Evolutionary conservation across 1,140 invertebrate species (phyloP).

Genomic region (Mizuhopecten yessoensis): DNA sequence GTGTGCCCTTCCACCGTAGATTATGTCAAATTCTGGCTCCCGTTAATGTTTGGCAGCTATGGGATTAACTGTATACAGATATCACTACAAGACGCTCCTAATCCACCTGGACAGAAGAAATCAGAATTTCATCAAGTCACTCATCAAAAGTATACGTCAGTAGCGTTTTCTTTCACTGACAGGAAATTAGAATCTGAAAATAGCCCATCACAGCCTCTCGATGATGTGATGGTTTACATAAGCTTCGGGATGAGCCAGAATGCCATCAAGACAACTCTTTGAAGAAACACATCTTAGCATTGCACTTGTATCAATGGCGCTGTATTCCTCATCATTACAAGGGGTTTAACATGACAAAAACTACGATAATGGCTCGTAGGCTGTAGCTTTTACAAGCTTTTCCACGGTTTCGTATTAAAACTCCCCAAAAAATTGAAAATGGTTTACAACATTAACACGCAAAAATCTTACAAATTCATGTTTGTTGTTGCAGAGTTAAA

Average conservation of each 20-base stretch:
- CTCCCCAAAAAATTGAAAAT: neutral
- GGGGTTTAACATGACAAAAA: neutral
- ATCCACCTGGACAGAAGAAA: conserved; percentile 43
- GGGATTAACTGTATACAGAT: conserved; percentile 43
- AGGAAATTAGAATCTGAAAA: conserved; percentile 35
- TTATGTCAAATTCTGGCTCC: conserved; percentile 6
- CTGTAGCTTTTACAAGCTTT: neutral
- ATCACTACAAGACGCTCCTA: neutral
- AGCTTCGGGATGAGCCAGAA: conserved; percentile 19
- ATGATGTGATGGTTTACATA: neutral
- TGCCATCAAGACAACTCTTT: conserved; percentile 1
- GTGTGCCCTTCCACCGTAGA: neutral
- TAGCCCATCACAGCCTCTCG: neutral
- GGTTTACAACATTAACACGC: neutral
- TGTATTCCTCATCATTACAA: neutral
- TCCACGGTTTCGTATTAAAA: neutral
- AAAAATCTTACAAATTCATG: no score
- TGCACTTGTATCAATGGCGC: neutral
- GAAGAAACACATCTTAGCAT: conserved; percentile 12
- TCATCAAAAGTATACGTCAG: conserved; percentile 9
- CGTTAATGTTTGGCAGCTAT: conserved; percentile 1
- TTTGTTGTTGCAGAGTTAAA: neutral
- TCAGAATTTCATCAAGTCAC: conserved; percentile 35
- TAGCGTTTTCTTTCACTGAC: conserved; percentile 1
- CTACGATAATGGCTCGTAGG: neutral